phyloP scores from a whole-genome alignment of 2,113 vertebrate species.

The Cheirogaleus medius region DNA sequence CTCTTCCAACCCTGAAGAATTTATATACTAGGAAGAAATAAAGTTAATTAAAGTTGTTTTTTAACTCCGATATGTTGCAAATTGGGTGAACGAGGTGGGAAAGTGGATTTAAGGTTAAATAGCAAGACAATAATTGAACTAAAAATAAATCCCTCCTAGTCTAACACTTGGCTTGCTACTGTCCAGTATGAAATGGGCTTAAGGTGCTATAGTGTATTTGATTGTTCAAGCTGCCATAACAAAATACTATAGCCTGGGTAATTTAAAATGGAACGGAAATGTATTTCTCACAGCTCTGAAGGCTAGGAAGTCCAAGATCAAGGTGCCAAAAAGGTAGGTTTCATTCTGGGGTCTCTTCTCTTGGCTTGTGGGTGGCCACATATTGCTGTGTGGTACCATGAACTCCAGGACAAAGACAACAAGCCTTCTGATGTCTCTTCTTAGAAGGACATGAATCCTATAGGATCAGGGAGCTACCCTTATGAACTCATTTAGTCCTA shows the following conservation, averaged over 20 bases:
- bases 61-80: conserved; percentile 11
- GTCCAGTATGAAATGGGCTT: neutral
- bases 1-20: conserved; percentile 8
- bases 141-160: neutral
- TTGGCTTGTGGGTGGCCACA: neutral
- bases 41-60: conserved; percentile 52
- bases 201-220: neutral
- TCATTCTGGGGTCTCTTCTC: neutral
- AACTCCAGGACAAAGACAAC: neutral
- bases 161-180: neutral
- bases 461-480: neutral
- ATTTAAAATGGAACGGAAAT: neutral
- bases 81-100: conserved; percentile 49
- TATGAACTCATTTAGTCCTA: neutral
- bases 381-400: neutral
- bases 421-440: neutral
- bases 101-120: conserved; percentile 49
- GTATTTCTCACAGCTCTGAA: neutral
- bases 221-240: neutral
- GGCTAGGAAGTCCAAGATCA: neutral
- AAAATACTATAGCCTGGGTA: neutral
- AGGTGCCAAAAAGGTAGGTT: neutral
- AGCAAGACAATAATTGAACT: conserved; percentile 9
- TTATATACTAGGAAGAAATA: conserved; percentile 22
- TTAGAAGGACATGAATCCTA: neutral